Percentiles rank a stretch among this genome's conserved stretches.
These are phyloP conservation scores for Cladopsammia gracilis DNA, from an alignment of 64 coral and sea anemone genomes.

Conservation along the genomic window DNA sequence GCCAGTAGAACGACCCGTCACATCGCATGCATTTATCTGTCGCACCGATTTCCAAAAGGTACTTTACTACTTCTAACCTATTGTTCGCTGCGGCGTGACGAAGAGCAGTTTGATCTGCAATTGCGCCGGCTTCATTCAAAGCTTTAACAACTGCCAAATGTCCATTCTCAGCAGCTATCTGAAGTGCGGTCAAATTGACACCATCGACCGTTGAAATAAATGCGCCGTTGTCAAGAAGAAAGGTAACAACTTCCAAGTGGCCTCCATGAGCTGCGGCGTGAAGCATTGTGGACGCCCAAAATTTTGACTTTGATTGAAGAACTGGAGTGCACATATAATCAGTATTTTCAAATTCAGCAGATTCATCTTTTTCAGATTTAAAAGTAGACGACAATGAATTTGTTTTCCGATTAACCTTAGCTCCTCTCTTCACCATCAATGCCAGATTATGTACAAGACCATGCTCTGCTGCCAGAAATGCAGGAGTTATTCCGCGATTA, in stretches of 20 bases:
- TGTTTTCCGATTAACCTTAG: background rate
- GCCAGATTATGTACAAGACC: constrained; percentile 29
- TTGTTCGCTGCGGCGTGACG: background rate
- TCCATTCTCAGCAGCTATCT: constrained; percentile 10
- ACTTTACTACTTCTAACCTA: background rate
- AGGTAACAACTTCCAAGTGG: too few relatives aligned
- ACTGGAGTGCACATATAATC: too few relatives aligned
- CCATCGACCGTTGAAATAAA: background rate
- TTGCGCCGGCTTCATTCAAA: background rate
- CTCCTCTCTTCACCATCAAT: constrained; percentile 20
- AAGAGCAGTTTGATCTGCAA: constrained; percentile 1
- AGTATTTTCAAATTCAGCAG: too few relatives aligned
- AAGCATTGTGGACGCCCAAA: too few relatives aligned
- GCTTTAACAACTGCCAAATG: background rate
- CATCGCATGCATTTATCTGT: background rate
- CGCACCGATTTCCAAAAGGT: background rate
- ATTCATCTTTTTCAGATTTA: too few relatives aligned
- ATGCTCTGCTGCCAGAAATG: constrained; percentile 43
- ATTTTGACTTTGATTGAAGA: too few relatives aligned
- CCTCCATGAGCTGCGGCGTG: too few relatives aligned
- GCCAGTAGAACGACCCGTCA: constrained; percentile 5
- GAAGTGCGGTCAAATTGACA: constrained; percentile 1
- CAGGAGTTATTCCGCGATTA: constrained; percentile 32
- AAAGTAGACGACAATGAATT: too few relatives aligned
- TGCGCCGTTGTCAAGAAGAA: too few relatives aligned